Evolutionary conservation across 2,888 invertebrate genomes (phyloP).

Genomic region (Reticulitermes lucifugus): DNA sequence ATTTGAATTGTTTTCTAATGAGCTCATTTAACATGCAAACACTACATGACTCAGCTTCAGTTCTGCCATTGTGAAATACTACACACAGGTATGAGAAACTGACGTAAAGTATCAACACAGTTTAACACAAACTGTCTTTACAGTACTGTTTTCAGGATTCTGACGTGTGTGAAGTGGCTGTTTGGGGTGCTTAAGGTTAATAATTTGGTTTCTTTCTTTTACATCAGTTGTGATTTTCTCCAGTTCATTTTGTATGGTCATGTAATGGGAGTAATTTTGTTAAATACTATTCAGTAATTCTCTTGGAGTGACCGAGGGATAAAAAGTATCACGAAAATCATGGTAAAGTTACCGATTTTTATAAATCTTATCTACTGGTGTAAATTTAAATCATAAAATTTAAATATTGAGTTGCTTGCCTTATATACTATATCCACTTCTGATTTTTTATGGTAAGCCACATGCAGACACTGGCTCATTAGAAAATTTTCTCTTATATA

Average conservation of each 20-base stretch:
- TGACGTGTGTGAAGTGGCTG: neutral
- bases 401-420: too few species aligned
- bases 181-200: neutral
- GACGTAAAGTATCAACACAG: neutral
- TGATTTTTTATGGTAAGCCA: too few species aligned
- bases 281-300: neutral
- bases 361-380: too few species aligned
- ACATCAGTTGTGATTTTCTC: neutral
- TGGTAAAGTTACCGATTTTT: too few species aligned
- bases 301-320: too few species aligned
- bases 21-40: neutral
- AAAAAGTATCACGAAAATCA: too few species aligned
- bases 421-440: too few species aligned
- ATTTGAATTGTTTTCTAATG: conserved; percentile 10
- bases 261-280: neutral
- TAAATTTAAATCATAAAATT: too few species aligned
- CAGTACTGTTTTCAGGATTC: neutral
- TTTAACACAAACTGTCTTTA: neutral
- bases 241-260: neutral
- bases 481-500: too few species aligned
- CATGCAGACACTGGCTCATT: too few species aligned
- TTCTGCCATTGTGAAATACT: neutral
- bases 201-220: neutral
- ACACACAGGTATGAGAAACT: neutral
- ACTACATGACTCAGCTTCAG: neutral